Conservation (phyloP, 2,113 vertebrate genomes). For the Kryptolebias marmoratus region DNA sequence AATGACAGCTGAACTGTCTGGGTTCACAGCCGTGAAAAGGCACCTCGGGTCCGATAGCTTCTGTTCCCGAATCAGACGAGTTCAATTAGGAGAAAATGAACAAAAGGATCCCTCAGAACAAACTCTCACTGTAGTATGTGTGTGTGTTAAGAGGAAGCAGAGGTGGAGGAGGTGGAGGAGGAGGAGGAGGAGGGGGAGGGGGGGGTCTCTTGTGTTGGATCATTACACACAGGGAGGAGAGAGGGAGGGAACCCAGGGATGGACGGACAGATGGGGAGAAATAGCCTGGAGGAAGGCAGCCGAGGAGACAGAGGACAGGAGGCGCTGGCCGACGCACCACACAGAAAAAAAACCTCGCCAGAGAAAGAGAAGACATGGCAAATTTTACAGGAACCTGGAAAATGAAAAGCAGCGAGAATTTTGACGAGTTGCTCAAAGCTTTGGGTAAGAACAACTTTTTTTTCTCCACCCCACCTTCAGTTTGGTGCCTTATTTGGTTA, state of each 20-base stretch:
- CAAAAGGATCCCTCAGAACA: no score
- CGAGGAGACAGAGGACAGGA: conserved; percentile 55
- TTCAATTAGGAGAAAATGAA: no score
- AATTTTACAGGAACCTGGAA: conserved; percentile 92
- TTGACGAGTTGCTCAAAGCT: conserved; percentile 91
- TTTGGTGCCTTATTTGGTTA: no score
- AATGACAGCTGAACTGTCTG: no score
- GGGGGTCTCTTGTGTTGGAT: conserved; percentile 51
- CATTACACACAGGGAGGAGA: conserved; percentile 55
- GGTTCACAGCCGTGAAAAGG: no score
- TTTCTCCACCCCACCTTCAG: no score
- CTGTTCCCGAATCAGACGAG: no score
- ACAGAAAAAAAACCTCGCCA: conserved; percentile 17
- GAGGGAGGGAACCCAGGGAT: conserved; percentile 33
- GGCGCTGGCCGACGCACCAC: conserved; percentile 20
- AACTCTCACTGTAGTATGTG: neutral
- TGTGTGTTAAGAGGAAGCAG: conserved; percentile 40
- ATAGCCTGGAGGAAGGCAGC: conserved; percentile 52
- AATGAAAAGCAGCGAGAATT: conserved; percentile 92
- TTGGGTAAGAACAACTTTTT: conserved; percentile 81
- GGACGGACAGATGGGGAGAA: conserved; percentile 31
- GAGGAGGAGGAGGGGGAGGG: no score
- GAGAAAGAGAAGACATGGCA: conserved; percentile 80
- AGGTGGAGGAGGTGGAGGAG: conserved; percentile 23
- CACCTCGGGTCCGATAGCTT: no score